Conservation (phyloP, 2,888 invertebrate species). For the Sturmia bella region DNA sequence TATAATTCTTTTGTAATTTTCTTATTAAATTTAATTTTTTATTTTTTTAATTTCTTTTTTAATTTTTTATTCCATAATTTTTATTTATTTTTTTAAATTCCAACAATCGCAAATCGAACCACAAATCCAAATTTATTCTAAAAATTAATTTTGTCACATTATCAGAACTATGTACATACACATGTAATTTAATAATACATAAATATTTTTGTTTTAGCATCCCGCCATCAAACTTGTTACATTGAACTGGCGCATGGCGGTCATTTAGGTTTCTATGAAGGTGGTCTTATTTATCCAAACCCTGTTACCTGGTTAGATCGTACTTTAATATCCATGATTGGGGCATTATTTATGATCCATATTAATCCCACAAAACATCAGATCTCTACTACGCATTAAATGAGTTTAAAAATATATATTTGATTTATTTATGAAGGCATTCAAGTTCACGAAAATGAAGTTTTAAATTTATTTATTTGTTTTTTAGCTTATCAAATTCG, state of each 20-base stretch:
- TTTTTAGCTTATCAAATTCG: constrained; percentile 33
- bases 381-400: constrained; percentile 67
- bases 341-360: constrained; percentile 85
- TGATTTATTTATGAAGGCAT: constrained; percentile 39
- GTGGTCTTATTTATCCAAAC: constrained; percentile 92
- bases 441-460: constrained; percentile 27
- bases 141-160: too few relatives aligned
- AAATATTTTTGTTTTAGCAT: constrained; percentile 82
- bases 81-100: too few relatives aligned
- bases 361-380: constrained; percentile 74
- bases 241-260: constrained; percentile 95
- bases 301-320: constrained; percentile 96
- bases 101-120: too few relatives aligned
- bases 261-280: constrained; percentile 97
- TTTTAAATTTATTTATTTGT: constrained; percentile 1
- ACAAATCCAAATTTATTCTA: too few relatives aligned
- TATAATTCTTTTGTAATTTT: too few relatives aligned
- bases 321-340: constrained; percentile 90
- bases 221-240: constrained; percentile 87
- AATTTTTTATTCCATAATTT: too few relatives aligned
- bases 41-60: too few relatives aligned
- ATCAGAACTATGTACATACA: too few relatives aligned
- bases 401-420: constrained; percentile 46
- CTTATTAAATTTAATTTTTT: too few relatives aligned
- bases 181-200: too few relatives aligned